A percentile compares a stretch with the other conserved stretches of the same genome.
phyloP scores from a whole-genome alignment of 2,113 vertebrate species.

The Bettongia penicillata region DNA sequence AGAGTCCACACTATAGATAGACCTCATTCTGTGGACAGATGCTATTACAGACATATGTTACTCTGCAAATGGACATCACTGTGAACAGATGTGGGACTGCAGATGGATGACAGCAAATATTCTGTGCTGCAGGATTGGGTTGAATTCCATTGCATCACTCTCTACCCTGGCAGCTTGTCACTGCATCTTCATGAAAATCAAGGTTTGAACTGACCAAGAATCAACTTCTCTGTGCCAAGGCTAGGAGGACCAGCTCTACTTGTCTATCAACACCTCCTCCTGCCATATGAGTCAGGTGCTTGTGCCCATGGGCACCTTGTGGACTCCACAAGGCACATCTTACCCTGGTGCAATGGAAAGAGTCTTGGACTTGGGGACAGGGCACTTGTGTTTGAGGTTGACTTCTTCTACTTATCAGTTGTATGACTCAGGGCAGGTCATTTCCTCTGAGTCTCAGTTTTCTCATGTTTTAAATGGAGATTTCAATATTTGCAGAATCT shows the following conservation, averaged over 20 bases:
- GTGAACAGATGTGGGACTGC: neutral
- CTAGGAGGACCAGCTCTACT: neutral
- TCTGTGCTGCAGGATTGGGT: neutral
- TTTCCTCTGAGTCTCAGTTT: neutral
- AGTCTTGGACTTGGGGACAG: neutral
- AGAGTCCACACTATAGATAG: neutral
- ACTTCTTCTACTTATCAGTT: neutral
- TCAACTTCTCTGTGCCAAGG: neutral
- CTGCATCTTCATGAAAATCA: neutral
- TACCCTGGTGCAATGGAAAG: neutral
- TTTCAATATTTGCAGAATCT: neutral
- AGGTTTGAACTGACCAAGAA: neutral
- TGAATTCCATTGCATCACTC: neutral
- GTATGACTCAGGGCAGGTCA: neutral
- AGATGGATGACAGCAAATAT: slow-evolving; percentile 4
- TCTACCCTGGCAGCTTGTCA: neutral
- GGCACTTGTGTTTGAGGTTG: neutral
- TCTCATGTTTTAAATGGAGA: neutral
- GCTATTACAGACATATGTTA: neutral
- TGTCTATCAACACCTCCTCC: neutral
- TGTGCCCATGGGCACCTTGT: neutral
- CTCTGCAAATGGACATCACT: neutral
- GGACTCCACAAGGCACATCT: neutral
- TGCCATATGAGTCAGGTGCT: neutral
- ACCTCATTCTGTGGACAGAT: neutral